Percentiles rank a stretch among this genome's conserved stretches.
Conservation (phyloP, 1,140 invertebrate genomes). For the Nephotettix cincticeps region DNA sequence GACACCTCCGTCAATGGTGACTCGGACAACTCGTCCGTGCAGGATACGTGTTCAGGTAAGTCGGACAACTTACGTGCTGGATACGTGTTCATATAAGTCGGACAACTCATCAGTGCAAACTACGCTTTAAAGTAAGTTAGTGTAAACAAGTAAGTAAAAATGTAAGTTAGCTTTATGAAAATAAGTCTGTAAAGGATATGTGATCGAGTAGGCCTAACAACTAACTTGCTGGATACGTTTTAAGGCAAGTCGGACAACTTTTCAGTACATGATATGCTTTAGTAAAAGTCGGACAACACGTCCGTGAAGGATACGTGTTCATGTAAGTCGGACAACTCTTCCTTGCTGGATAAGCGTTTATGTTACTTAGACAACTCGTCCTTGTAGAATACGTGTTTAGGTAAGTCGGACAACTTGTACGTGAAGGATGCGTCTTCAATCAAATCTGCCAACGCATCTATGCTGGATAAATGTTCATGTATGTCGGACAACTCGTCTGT, state of each 20-base stretch:
- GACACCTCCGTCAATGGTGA: constrained; percentile 42
- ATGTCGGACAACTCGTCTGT: constrained; percentile 46
- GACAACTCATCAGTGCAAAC: no score
- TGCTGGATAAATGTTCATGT: no score
- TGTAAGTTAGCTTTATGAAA: no score
- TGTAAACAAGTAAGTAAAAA: neutral
- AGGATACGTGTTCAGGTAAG: constrained; percentile 40
- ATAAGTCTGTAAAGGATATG: constrained; percentile 10
- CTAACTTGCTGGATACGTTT: constrained; percentile 31
- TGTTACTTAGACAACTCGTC: constrained; percentile 15
- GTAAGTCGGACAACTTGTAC: constrained; percentile 48
- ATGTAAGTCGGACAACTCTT: constrained; percentile 41
- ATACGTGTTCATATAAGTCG: constrained; percentile 34
- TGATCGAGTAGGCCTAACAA: constrained; percentile 48
- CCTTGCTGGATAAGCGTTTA: constrained; percentile 44
- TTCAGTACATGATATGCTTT: constrained; percentile 46
- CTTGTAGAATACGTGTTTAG: no score
- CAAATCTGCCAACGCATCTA: neutral
- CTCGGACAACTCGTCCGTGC: constrained; percentile 48
- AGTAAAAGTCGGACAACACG: constrained; percentile 40
- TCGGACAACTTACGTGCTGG: constrained; percentile 44
- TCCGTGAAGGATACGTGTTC: constrained; percentile 45
- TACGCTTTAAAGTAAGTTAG: no score
- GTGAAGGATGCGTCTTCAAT: constrained; percentile 44
- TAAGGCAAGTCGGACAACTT: constrained; percentile 41